These are phyloP conservation scores for Pristis pectinata DNA, from an alignment of 2,797 vertebrate species.

Conservation along the genomic window DNA sequence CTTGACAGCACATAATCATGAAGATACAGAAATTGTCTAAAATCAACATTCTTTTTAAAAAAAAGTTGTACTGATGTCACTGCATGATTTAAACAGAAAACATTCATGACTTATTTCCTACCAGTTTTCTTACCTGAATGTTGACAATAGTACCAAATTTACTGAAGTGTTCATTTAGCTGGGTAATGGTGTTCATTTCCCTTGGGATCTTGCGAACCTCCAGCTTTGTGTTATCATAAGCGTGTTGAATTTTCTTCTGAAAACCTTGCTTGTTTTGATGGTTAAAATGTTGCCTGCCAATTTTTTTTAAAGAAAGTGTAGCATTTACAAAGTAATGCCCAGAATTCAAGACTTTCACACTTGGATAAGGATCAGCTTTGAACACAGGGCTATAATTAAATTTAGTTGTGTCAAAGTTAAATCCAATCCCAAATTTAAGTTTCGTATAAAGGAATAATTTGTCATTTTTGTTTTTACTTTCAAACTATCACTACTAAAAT, in stretches of 20 bases:
- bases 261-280: slow-evolving; percentile 80
- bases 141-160: slow-evolving; percentile 97
- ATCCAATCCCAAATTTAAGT: not conserved
- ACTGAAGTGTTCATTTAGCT: slow-evolving; percentile 95
- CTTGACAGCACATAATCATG: not conserved
- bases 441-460: not conserved
- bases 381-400: not conserved
- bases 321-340: not conserved
- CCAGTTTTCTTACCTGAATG: slow-evolving; percentile 73
- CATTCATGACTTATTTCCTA: not conserved
- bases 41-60: slow-evolving; percentile 1
- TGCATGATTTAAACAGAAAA: not conserved
- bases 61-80: not conserved
- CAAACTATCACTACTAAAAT: not conserved
- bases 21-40: not conserved
- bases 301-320: not conserved
- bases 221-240: slow-evolving; percentile 85
- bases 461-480: not conserved
- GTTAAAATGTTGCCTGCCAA: slow-evolving; percentile 72
- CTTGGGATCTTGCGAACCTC: slow-evolving; percentile 91
- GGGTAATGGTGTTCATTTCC: slow-evolving; percentile 91
- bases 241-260: slow-evolving; percentile 72
- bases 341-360: not conserved
- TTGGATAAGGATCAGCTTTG: not conserved
- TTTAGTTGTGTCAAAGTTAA: not conserved